Conservation (phyloP, 2,888 invertebrate genomes). For the Thera britannica region DNA sequence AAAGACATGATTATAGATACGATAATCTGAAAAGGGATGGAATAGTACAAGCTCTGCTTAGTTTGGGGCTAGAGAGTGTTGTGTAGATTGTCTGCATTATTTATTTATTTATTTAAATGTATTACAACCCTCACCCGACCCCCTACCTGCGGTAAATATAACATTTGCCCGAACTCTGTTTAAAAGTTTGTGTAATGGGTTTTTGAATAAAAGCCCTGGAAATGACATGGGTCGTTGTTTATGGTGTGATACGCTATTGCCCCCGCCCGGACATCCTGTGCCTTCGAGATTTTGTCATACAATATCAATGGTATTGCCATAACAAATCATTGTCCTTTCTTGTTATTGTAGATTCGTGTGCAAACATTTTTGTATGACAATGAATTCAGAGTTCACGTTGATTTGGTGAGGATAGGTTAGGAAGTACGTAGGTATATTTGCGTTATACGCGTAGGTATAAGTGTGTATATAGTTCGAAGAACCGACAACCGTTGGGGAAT, state of each 20-base stretch:
- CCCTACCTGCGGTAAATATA: constrained; percentile 52
- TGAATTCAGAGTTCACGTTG: no score
- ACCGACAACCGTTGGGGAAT: no score
- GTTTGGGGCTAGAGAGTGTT: no score
- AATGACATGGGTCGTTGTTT: constrained; percentile 65
- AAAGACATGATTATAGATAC: no score
- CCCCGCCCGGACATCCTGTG: constrained; percentile 41
- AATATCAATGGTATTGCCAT: constrained; percentile 38
- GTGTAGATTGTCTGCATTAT: no score
- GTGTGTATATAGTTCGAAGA: no score
- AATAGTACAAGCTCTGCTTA: no score
- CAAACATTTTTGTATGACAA: background rate
- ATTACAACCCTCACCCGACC: constrained; percentile 1
- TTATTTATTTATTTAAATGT: no score
- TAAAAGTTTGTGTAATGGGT: constrained; percentile 72
- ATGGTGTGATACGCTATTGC: constrained; percentile 53
- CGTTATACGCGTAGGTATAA: no score
- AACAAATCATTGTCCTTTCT: constrained; percentile 36
- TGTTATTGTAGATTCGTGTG: constrained; percentile 23
- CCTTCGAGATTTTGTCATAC: constrained; percentile 36
- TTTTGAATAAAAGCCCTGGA: constrained; percentile 71
- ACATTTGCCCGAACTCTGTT: constrained; percentile 65
- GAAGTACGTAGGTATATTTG: no score
- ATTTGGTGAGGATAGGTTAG: no score
- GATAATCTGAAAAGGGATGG: no score